phyloP scores from a whole-genome alignment of 2,797 vertebrate genomes.

The Spheniscus humboldti region DNA sequence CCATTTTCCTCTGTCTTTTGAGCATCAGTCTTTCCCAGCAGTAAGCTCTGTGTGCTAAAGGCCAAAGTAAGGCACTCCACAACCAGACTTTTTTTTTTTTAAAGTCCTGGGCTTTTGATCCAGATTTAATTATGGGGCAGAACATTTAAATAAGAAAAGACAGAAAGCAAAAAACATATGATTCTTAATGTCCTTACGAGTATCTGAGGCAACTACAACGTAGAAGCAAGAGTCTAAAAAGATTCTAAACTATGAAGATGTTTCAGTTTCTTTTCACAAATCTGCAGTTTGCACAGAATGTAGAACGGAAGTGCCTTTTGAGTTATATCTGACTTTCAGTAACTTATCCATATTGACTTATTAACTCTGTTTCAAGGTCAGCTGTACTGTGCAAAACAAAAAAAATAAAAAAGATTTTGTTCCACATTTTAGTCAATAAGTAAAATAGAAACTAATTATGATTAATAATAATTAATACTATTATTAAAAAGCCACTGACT shows the following conservation, averaged over 20 bases:
- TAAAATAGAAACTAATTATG: background rate
- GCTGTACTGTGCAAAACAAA: background rate
- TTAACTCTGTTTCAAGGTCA: background rate
- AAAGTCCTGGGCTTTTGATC: conserved; percentile 52
- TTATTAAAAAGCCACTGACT: background rate
- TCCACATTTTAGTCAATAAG: background rate
- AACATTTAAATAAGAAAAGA: conserved; percentile 62
- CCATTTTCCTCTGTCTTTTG: conserved; percentile 69
- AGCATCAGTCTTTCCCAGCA: conserved; percentile 72
- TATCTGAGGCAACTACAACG: background rate
- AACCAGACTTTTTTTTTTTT: conserved; percentile 6
- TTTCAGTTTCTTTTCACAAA: background rate
- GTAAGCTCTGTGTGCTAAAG: conserved; percentile 55
- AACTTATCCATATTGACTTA: background rate
- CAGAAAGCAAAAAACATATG: background rate
- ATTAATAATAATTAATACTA: background rate
- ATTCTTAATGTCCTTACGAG: conserved; percentile 26
- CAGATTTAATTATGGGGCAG: conserved; percentile 56
- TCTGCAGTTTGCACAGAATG: background rate
- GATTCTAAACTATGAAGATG: background rate
- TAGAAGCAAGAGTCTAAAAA: background rate
- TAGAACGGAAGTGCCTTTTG: background rate
- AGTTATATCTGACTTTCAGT: background rate
- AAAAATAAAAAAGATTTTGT: background rate
- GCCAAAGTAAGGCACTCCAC: conserved; percentile 43